Evolutionary conservation across 2,797 vertebrate species (phyloP), one percentile per base, ranked within the genome.

Genomic region (Gadopsis marmoratus): DNA sequence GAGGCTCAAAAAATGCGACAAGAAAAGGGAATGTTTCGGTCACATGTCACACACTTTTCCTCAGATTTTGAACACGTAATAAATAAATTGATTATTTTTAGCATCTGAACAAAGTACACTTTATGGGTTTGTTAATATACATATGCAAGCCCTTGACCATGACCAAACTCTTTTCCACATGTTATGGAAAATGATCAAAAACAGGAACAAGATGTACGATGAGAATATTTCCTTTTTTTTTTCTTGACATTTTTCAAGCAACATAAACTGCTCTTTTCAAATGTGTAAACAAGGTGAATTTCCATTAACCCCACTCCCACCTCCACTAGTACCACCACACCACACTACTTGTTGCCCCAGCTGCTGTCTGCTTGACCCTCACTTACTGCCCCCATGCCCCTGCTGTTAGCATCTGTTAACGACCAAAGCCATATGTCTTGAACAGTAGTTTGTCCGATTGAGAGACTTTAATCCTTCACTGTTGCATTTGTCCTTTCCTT

Each of bases 281-380:
- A 47, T 11, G 11, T 33, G 0, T 56, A 3, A 64, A 56, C 1
- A 62, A 67, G 14, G 4, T 48, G 17, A 3, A 29, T 39, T 47
- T 53, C 10, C 2, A n/a, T n/a, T n/a, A n/a, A n/a, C n/a, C 67
- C 29, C 8, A 50, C 48, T n/a, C 45, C 67, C 29, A 33, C 66
- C 60, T 48, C 62, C 47, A 21, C 78, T 33, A 2, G 48, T 26
- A 31, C 55, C 74, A 66, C 51, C 71, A 58, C 53, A 53, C 67
- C 71, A 81, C 67, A 76, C 81, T 78, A 80, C 78, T 87, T 89
- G 86, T 89, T 91, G 58, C 76, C 84, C 79, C 88, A 91, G 89
- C 92, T 93, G 83, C 84, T 82, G 59, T 59, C 74, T 78, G 74
- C 81, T 71, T 79, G 60, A 51, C 66, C 82, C 76, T 68, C 26